phyloP scores from a whole-genome alignment of 92 coral and sea anemone genomes.

The Palythoa caribaeorum region DNA sequence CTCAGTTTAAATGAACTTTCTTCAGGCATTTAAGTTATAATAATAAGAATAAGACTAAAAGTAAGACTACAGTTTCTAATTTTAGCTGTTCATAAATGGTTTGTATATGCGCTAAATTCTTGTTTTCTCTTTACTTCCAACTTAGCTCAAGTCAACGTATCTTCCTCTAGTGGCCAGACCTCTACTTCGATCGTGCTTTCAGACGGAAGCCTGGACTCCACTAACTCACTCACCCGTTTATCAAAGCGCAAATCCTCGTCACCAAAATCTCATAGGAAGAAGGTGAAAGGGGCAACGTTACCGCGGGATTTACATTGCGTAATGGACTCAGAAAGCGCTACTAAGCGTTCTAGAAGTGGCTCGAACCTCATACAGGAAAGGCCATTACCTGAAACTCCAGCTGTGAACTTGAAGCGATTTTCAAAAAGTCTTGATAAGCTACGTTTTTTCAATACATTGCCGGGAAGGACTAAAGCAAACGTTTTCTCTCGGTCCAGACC shows the following conservation, averaged over 20 bases:
- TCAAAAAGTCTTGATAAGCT: slow-evolving; percentile 89
- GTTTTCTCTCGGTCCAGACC: slow-evolving; percentile 54
- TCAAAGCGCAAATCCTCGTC: slow-evolving; percentile 22
- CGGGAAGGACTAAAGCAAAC: slow-evolving; percentile 53
- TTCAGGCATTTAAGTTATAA: no score
- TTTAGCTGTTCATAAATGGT: neutral
- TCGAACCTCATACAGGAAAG: slow-evolving; percentile 80
- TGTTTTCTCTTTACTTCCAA: neutral
- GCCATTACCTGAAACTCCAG: slow-evolving; percentile 86
- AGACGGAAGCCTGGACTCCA: slow-evolving; percentile 63
- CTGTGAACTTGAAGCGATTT: slow-evolving; percentile 69
- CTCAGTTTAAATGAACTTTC: no score
- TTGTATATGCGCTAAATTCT: neutral
- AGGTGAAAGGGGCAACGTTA: slow-evolving; percentile 9
- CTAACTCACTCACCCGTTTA: slow-evolving; percentile 39
- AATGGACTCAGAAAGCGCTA: slow-evolving; percentile 30
- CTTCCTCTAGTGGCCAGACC: slow-evolving; percentile 57
- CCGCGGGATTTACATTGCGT: neutral
- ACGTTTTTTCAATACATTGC: slow-evolving; percentile 74
- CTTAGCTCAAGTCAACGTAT: slow-evolving; percentile 57
- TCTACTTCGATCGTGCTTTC: slow-evolving; percentile 60
- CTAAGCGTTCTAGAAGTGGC: slow-evolving; percentile 71
- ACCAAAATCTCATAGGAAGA: neutral
- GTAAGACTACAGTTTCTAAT: neutral
- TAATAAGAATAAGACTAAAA: no score